phyloP scores from a whole-genome alignment of 1,140 invertebrate species.

The Ceratina japonica region DNA sequence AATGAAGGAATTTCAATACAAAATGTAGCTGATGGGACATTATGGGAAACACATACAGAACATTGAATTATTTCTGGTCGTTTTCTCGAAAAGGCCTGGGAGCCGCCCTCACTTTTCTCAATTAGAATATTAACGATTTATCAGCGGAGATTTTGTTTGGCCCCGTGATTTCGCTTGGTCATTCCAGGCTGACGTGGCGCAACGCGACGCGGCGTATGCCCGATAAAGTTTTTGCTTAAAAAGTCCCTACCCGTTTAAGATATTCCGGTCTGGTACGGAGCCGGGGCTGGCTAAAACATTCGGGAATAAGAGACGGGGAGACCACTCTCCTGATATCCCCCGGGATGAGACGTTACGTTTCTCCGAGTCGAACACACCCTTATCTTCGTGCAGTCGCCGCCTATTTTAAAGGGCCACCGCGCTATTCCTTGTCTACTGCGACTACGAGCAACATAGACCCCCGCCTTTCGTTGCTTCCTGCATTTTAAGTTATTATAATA shows the following conservation, averaged over 20 bases:
- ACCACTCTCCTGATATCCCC: slow-evolving; percentile 74
- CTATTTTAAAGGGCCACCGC: slow-evolving; percentile 12
- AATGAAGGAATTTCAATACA: too few relatives aligned
- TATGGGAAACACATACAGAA: too few relatives aligned
- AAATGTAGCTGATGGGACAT: too few relatives aligned
- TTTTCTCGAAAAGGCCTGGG: not conserved
- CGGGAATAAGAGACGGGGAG: slow-evolving; percentile 61
- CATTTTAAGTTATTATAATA: slow-evolving; percentile 1
- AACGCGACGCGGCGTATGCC: slow-evolving; percentile 37
- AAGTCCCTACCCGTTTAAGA: slow-evolving; percentile 73
- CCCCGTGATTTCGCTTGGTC: slow-evolving; percentile 33
- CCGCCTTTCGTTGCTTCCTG: not conserved
- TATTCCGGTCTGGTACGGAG: slow-evolving; percentile 72
- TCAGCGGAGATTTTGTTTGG: slow-evolving; percentile 46
- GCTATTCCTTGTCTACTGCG: slow-evolving; percentile 45
- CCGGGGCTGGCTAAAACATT: slow-evolving; percentile 68
- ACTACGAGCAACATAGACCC: not conserved
- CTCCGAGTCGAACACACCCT: slow-evolving; percentile 65
- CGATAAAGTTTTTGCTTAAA: slow-evolving; percentile 73
- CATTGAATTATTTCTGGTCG: too few relatives aligned
- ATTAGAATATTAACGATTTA: slow-evolving; percentile 69
- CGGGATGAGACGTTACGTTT: slow-evolving; percentile 69
- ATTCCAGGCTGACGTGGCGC: slow-evolving; percentile 20
- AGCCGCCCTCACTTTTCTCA: slow-evolving; percentile 54
- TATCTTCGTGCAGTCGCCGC: slow-evolving; percentile 68